A percentile compares a stretch with the other conserved stretches of the same genome.
phyloP scores from a whole-genome alignment of 1,140 invertebrate genomes.

The Drosophila albomicans region DNA sequence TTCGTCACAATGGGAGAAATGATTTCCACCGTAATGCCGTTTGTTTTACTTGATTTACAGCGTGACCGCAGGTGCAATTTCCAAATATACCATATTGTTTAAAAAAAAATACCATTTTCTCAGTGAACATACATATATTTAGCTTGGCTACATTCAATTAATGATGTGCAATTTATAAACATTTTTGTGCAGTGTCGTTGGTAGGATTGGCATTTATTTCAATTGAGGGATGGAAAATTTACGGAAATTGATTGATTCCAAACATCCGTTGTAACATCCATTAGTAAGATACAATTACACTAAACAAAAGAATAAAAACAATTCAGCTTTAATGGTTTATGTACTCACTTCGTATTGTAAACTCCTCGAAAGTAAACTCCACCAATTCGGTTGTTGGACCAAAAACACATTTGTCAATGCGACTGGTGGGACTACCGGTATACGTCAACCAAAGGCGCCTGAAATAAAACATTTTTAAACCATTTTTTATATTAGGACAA shows the following conservation, averaged over 20 bases:
- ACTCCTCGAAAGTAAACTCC: slow-evolving; percentile 37
- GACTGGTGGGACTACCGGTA: slow-evolving; percentile 70
- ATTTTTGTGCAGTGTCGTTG: too few relatives aligned
- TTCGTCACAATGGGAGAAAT: slow-evolving; percentile 28
- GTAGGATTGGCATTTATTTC: too few relatives aligned
- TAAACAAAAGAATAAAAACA: not conserved
- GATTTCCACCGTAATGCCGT: slow-evolving; percentile 51
- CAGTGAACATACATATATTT: too few relatives aligned
- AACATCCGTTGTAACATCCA: too few relatives aligned
- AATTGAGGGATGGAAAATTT: too few relatives aligned
- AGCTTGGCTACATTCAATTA: too few relatives aligned
- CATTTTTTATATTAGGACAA: not conserved
- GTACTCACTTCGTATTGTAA: slow-evolving; percentile 37
- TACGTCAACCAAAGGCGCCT: slow-evolving; percentile 67
- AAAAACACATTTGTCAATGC: slow-evolving; percentile 69
- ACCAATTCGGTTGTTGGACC: slow-evolving; percentile 11
- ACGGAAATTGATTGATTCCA: too few relatives aligned
- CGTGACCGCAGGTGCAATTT: slow-evolving; percentile 33
- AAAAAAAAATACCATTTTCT: not conserved
- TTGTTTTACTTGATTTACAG: slow-evolving; percentile 50
- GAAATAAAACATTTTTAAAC: not conserved
- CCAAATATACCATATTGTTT: not conserved
- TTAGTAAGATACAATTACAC: slow-evolving; percentile 24
- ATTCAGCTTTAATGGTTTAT: not conserved
- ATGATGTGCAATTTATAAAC: too few relatives aligned